Base-by-base conservation (phyloP, 2,797 vertebrate species). In the Pipistrellus kuhlii region DNA sequence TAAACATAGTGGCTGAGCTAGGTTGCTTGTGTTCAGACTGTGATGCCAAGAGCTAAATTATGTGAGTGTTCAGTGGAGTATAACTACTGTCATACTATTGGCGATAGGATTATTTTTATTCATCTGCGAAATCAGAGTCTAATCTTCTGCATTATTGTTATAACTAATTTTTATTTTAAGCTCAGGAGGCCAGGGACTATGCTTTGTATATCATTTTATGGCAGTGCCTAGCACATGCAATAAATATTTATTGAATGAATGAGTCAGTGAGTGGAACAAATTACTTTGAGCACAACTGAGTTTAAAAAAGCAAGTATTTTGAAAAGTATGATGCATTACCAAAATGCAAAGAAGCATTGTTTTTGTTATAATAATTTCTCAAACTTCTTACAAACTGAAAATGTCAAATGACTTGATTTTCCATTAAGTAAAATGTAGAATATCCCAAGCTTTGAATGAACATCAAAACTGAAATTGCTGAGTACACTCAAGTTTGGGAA, bases 101-200 rank as follows among this genome's bases (percentile, higher is more conserved):
- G 25, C 69, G 32, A 76, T 44, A 62, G 0, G 0, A 17, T 30
- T 83, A n/a, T 53, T 91, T 57, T 87, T 38, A 78, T 38, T 90
- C 17, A 62, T 9, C 66, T 35, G 44, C 82, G 69, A 90, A 69
- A 59, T 5, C 0, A 25, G 30, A 78, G 7, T 86, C 96, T 94
- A 96, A 81, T 87, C 30, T 93, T 86, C 68, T 76, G 62, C 44
- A 96, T 80, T 77, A 81, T 1, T 12, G 21, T 51, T 85, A 76
- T 18, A 94, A 95, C 73, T 87, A 66, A 95, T 84, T 75, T 8
- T 80, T 20, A 93, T 32, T 87, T 89, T 78, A 96, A 66, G 25
- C n/a, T 83, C 69, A 75, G 83, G 87, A 53, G 32, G 53, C 32
- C n/a, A 81, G 44, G 27, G 48, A n/a, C 11, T 91, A 5, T n/a